Percentiles rank a stretch among this genome's conserved stretches.
Conservation (phyloP, 2,888 invertebrate species). For the Zeuzera pyrina region DNA sequence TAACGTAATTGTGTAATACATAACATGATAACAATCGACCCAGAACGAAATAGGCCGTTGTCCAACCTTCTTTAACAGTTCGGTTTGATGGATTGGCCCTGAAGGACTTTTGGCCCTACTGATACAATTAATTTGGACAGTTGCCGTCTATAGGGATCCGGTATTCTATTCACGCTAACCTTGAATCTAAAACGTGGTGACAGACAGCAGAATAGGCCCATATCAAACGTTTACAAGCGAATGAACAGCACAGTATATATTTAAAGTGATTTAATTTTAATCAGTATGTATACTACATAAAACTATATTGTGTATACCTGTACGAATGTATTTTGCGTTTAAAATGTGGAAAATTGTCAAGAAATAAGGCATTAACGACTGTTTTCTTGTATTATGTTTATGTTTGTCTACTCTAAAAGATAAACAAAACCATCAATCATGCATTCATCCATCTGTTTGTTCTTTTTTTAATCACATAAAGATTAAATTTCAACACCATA, state of each 20-base stretch:
- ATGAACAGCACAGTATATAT: too few relatives aligned
- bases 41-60: constrained; percentile 24
- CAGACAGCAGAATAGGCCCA: constrained; percentile 16
- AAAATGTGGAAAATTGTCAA: too few relatives aligned
- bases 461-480: too few relatives aligned
- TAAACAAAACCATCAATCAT: neutral
- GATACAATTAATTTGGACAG: constrained; percentile 42
- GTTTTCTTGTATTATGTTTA: neutral
- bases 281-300: too few relatives aligned
- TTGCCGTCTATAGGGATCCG: constrained; percentile 20
- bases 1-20: constrained; percentile 1
- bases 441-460: too few relatives aligned
- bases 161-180: constrained; percentile 17
- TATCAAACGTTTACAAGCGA: too few relatives aligned
- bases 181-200: constrained; percentile 18
- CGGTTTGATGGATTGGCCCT: constrained; percentile 37
- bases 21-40: constrained; percentile 2
- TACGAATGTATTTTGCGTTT: too few relatives aligned
- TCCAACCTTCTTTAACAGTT: constrained; percentile 31
- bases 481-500: too few relatives aligned
- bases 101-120: constrained; percentile 41
- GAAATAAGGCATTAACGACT: neutral
- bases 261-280: too few relatives aligned
- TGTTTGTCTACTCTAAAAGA: neutral
- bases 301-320: too few relatives aligned